These are phyloP conservation scores for Paedocypris sp. DNA, from an alignment of 2,113 vertebrate species.

Conservation along the genomic window DNA sequence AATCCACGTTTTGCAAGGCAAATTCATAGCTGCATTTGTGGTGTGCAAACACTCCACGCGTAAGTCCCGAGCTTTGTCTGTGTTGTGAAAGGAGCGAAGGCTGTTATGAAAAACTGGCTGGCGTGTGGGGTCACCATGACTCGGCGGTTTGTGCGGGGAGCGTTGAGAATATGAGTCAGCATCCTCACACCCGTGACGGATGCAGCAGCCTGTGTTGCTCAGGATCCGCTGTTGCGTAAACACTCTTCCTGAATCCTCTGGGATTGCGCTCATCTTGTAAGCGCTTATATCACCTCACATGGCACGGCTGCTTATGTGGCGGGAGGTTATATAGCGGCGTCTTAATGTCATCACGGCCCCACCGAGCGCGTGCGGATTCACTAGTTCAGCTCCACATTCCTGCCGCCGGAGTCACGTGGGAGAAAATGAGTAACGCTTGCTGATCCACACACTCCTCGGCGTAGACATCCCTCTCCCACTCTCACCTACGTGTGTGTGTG, in stretches of 20 bases:
- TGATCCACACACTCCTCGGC: background rate
- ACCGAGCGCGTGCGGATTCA: background rate
- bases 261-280: background rate
- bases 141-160: background rate
- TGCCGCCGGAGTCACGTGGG: background rate
- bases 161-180: conserved; percentile 18
- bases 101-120: background rate
- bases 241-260: background rate
- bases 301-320: background rate
- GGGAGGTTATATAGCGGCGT: background rate
- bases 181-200: background rate
- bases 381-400: background rate
- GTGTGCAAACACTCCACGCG: background rate
- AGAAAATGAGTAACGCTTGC: background rate
- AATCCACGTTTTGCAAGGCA: background rate
- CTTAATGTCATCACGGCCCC: background rate
- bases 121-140: conserved; percentile 5
- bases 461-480: background rate
- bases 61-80: background rate
- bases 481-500: background rate
- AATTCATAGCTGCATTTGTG: background rate
- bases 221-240: conserved; percentile 3
- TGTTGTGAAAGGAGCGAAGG: background rate
- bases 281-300: conserved; percentile 3
- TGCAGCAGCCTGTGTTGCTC: too few relatives aligned